phyloP scores from a whole-genome alignment of 1,140 invertebrate species.

The Anagrus nilaparvatae region DNA sequence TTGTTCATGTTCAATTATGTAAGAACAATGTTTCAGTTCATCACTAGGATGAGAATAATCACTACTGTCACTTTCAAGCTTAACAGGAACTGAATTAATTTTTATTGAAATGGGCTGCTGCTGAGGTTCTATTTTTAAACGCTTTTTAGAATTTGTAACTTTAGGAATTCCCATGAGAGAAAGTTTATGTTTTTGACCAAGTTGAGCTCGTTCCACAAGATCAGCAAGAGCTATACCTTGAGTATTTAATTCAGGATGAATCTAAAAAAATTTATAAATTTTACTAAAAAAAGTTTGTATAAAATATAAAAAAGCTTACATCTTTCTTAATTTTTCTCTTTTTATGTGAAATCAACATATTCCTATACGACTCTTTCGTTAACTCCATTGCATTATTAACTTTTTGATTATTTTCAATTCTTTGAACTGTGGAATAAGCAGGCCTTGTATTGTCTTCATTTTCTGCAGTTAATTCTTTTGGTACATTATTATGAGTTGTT shows the following conservation, averaged over 20 bases:
- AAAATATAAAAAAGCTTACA: constrained; percentile 29
- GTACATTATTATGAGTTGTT: too few relatives aligned
- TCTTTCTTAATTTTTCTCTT: constrained; percentile 47
- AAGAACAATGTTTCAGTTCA: constrained; percentile 30
- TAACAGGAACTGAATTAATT: constrained; percentile 24
- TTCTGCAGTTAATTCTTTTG: too few relatives aligned
- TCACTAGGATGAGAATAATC: constrained; percentile 33
- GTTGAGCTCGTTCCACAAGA: constrained; percentile 43
- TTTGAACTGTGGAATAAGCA: constrained; percentile 42
- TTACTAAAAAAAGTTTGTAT: constrained; percentile 21
- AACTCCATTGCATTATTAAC: constrained; percentile 36
- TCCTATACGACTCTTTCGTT: constrained; percentile 57
- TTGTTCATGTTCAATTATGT: too few relatives aligned
- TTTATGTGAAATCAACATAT: constrained; percentile 56
- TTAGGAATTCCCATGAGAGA: constrained; percentile 24
- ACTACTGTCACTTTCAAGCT: constrained; percentile 30
- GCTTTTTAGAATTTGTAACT: constrained; percentile 30
- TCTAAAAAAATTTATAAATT: constrained; percentile 22
- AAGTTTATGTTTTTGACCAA: constrained; percentile 40
- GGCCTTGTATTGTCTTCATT: constrained; percentile 37
- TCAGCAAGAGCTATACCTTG: constrained; percentile 49
- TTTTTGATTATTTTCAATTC: constrained; percentile 41
- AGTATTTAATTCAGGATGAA: constrained; percentile 48
- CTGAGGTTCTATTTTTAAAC: constrained; percentile 35
- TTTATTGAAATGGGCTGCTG: constrained; percentile 20